Evolutionary conservation across 2,888 invertebrate genomes (phyloP).

Genomic region (Xanthia togata): DNA sequence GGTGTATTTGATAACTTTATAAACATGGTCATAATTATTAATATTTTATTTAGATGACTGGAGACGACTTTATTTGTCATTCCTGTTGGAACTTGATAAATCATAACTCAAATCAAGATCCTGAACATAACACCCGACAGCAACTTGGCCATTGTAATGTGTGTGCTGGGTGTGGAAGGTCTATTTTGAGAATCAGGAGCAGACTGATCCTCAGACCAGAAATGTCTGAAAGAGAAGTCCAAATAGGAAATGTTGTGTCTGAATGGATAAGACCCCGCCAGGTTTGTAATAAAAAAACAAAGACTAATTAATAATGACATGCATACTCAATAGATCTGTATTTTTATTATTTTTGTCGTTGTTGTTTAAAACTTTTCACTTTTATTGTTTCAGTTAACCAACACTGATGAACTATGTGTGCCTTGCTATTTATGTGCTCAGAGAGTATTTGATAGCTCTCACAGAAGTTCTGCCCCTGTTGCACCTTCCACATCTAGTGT

Average conservation of each 20-base stretch:
- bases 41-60: not conserved
- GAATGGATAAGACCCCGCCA: not conserved
- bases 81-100: constrained; percentile 6
- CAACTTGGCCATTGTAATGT: constrained; percentile 3
- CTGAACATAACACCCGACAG: not conserved
- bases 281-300: not conserved
- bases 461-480: not conserved
- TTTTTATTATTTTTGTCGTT: not conserved
- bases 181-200: constrained; percentile 10
- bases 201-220: constrained; percentile 6
- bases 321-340: not conserved
- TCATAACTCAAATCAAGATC: not conserved
- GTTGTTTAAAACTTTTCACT: not conserved
- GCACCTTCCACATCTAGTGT: not conserved
- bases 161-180: constrained; percentile 8
- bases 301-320: not conserved
- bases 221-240: not conserved
- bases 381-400: not conserved
- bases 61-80: not conserved
- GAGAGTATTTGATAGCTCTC: not conserved
- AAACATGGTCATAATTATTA: not conserved
- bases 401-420: constrained; percentile 3
- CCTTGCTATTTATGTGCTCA: constrained; percentile 14
- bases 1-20: not conserved
- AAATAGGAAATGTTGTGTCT: not conserved